These are phyloP conservation scores for Pomatorhinus ruficollis DNA, from an alignment of 2,113 vertebrate genomes.

Conservation along the genomic window DNA sequence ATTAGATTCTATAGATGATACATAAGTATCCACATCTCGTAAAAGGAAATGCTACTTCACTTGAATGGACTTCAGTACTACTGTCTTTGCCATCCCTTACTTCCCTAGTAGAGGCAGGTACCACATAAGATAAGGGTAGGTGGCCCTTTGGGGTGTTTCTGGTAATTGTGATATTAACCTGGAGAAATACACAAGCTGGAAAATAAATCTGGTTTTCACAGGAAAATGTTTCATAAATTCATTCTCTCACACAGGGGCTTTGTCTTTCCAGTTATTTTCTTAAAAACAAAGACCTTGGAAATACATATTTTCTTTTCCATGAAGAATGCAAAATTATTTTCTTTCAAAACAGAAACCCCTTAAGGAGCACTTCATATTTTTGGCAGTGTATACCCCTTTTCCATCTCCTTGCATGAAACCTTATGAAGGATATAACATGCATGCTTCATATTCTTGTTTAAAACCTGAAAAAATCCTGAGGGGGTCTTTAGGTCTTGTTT, in stretches of 20 bases:
- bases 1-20: slow-evolving; percentile 75
- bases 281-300: neutral
- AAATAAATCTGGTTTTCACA: slow-evolving; percentile 27
- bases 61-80: slow-evolving; percentile 26
- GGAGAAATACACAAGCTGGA: neutral
- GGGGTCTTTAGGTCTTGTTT: slow-evolving; percentile 43
- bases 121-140: neutral
- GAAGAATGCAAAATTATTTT: slow-evolving; percentile 30
- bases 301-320: neutral
- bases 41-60: slow-evolving; percentile 57
- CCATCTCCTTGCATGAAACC: neutral
- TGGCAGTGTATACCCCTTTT: neutral
- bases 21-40: slow-evolving; percentile 58
- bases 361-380: slow-evolving; percentile 19
- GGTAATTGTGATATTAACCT: slow-evolving; percentile 16
- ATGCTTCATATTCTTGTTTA: slow-evolving; percentile 13
- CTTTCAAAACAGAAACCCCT: slow-evolving; percentile 31
- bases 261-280: neutral
- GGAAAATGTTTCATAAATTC: slow-evolving; percentile 2
- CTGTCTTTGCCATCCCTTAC: neutral
- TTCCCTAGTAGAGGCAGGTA: neutral
- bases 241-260: neutral
- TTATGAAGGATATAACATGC: slow-evolving; percentile 17
- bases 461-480: slow-evolving; percentile 44
- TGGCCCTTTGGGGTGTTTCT: slow-evolving; percentile 5